These are phyloP conservation scores for Eumaeus atala DNA, from an alignment of 1,140 invertebrate species.

Conservation along the genomic window DNA sequence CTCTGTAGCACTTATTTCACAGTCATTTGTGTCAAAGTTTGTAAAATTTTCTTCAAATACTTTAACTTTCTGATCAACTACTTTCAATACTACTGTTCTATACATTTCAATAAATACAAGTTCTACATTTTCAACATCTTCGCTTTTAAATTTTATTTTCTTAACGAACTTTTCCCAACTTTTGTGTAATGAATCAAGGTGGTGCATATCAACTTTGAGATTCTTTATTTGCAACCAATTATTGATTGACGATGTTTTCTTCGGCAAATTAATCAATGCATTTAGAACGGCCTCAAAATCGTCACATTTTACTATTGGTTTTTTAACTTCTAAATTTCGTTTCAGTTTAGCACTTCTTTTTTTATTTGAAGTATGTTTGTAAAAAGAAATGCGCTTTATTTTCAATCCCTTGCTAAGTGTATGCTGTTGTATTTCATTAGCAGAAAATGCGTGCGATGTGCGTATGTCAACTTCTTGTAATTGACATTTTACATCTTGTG, in stretches of 20 bases:
- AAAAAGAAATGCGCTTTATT: neutral
- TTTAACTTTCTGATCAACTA: neutral
- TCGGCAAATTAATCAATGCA: neutral
- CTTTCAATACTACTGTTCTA: slow-evolving; percentile 3
- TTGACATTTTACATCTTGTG: neutral
- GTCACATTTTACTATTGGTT: neutral
- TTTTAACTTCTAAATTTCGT: neutral
- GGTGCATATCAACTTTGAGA: neutral
- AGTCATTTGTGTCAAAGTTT: neutral
- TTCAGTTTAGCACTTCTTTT: neutral
- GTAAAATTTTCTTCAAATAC: neutral
- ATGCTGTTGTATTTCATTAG: neutral
- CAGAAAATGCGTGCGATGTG: neutral
- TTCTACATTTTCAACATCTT: neutral
- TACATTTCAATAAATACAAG: neutral
- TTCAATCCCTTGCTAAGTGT: neutral
- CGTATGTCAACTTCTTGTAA: neutral
- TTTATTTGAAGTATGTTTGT: neutral
- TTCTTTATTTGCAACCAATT: neutral
- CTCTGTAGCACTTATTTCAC: neutral
- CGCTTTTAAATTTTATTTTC: neutral
- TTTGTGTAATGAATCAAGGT: neutral
- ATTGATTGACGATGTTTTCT: neutral
- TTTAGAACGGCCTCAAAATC: neutral
- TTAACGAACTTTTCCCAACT: neutral